phyloP scores from a whole-genome alignment of 1,140 invertebrate species.

The Eubasilissa regina region DNA sequence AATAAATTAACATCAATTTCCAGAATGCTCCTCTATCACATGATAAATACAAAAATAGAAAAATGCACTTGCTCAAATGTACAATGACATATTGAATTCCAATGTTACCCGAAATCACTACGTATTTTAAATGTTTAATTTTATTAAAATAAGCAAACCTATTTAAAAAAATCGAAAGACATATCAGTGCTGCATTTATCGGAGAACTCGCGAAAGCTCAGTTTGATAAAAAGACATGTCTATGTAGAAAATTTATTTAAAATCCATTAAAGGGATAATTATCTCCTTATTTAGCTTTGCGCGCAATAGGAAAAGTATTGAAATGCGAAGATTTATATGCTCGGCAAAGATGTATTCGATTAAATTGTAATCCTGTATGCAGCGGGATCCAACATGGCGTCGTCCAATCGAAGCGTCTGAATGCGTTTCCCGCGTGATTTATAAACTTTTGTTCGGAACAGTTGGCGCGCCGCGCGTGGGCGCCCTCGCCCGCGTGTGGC shows the following conservation, averaged over 20 bases:
- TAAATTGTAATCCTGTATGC: slow-evolving; percentile 3
- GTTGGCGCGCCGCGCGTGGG: slow-evolving; percentile 33
- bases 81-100: too few species aligned
- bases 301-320: background rate
- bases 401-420: slow-evolving; percentile 29
- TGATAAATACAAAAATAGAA: too few species aligned
- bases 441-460: slow-evolving; percentile 45
- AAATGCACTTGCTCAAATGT: too few species aligned
- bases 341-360: background rate
- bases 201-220: too few species aligned
- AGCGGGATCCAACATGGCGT: slow-evolving; percentile 37
- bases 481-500: slow-evolving; percentile 13
- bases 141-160: too few species aligned
- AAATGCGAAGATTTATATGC: background rate
- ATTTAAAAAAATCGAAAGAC: too few species aligned
- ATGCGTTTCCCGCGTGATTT: slow-evolving; percentile 49
- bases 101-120: too few species aligned
- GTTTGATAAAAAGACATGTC: too few species aligned
- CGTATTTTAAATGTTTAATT: too few species aligned
- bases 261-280: background rate
- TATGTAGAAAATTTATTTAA: background rate
- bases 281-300: background rate
- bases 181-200: too few species aligned
- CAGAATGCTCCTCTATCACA: too few species aligned
- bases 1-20: too few species aligned